These are phyloP conservation scores for Sebastes minor DNA, from an alignment of 2,797 vertebrate genomes.

Conservation along the genomic window DNA sequence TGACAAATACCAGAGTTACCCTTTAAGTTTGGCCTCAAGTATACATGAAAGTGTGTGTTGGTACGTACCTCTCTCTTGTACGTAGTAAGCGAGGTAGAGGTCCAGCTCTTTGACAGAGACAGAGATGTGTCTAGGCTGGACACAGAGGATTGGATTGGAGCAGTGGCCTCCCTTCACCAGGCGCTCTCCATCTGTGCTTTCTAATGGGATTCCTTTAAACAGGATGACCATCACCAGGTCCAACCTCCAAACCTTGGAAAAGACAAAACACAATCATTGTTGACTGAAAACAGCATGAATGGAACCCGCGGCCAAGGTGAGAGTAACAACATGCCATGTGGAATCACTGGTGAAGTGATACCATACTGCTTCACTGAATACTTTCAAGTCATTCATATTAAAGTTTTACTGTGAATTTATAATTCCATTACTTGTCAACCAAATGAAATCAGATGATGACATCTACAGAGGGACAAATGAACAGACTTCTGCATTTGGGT, in stretches of 20 bases:
- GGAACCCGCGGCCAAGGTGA: not conserved
- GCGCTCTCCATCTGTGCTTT: slow-evolving; percentile 98
- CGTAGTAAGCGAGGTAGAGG: slow-evolving; percentile 97
- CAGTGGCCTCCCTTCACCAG: slow-evolving; percentile 94
- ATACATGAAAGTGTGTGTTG: not conserved
- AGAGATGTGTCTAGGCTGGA: slow-evolving; percentile 97
- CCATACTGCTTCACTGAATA: not conserved
- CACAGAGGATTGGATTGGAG: slow-evolving; percentile 93
- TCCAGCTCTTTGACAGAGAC: slow-evolving; percentile 98
- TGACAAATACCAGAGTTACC: too few relatives aligned
- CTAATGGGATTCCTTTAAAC: slow-evolving; percentile 97
- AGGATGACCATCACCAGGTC: slow-evolving; percentile 99
- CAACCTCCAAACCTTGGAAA: slow-evolving; percentile 89
- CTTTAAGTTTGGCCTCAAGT: not conserved
- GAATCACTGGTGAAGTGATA: not conserved
- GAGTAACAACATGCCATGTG: not conserved
- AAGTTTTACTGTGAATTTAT: not conserved
- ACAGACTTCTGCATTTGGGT: not conserved
- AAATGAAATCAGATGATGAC: not conserved
- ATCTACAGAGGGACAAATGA: not conserved
- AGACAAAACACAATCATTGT: not conserved
- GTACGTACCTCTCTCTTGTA: slow-evolving; percentile 92
- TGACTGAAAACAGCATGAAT: not conserved
- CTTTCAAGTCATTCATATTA: not conserved
- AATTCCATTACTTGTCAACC: not conserved